These are phyloP conservation scores for Melanaphis sacchari DNA, from an alignment of 1,140 invertebrate genomes.

Conservation along the genomic window DNA sequence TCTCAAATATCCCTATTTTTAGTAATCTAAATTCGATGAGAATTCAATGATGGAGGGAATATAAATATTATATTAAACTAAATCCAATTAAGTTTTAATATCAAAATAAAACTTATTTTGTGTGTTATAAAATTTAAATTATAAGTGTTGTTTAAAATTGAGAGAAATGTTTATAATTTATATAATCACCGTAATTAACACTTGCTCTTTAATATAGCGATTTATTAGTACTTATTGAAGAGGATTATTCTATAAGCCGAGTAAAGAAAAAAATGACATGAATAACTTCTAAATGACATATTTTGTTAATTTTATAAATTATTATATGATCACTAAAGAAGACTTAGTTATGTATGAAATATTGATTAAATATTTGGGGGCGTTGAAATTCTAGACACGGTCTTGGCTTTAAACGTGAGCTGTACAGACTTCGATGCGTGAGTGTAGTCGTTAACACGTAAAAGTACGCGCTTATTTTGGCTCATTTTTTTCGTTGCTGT, in stretches of 20 bases:
- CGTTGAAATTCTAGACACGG: not conserved
- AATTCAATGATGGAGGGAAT: not conserved
- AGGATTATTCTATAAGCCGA: not conserved
- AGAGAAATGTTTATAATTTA: not conserved
- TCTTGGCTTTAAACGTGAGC: not conserved
- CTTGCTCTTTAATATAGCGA: not conserved
- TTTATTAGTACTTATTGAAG: not conserved
- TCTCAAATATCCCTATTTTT: not conserved
- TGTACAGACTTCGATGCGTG: not conserved
- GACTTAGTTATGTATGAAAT: not conserved
- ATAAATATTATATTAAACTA: too few relatives aligned
- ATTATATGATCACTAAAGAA: not conserved
- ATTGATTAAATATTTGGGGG: not conserved
- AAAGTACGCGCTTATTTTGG: not conserved
- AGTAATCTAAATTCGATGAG: not conserved
- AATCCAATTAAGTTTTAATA: too few relatives aligned
- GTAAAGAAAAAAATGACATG: not conserved
- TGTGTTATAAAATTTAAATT: not conserved
- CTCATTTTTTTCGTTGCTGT: not conserved
- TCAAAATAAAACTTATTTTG: not conserved
- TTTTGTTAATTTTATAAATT: not conserved
- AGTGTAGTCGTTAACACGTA: not conserved
- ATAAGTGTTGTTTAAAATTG: not conserved
- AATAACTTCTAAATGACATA: not conserved
- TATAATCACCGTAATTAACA: not conserved